phyloP scores from a whole-genome alignment of 1,140 invertebrate species.

The Pantala flavescens region DNA sequence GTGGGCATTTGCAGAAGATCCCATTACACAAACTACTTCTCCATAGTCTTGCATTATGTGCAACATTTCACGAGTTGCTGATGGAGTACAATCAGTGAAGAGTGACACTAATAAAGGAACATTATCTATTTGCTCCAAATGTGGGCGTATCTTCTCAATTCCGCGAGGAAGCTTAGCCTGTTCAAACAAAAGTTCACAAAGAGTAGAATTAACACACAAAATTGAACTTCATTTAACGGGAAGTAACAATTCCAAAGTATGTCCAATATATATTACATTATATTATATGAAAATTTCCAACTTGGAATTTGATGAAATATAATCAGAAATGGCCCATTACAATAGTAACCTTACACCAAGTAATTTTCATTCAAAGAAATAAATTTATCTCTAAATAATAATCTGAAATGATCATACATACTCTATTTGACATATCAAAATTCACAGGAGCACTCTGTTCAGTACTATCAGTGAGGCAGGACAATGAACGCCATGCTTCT shows the following conservation, averaged over 20 bases:
- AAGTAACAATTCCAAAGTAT: neutral
- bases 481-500: constrained; percentile 63
- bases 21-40: constrained; percentile 84
- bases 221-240: neutral
- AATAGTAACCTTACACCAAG: too few species aligned
- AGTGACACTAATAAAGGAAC: constrained; percentile 91
- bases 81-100: constrained; percentile 90
- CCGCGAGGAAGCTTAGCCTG: constrained; percentile 88
- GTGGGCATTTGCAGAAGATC: constrained; percentile 74
- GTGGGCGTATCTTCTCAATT: constrained; percentile 92
- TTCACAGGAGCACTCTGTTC: constrained; percentile 80
- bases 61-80: constrained; percentile 81
- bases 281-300: too few species aligned
- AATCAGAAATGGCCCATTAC: too few species aligned
- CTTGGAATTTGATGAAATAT: too few species aligned
- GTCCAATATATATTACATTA: too few species aligned
- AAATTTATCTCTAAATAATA: too few species aligned
- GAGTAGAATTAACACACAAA: constrained; percentile 12
- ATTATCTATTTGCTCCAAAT: constrained; percentile 91
- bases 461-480: constrained; percentile 74
- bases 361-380: too few species aligned
- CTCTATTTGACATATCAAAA: constrained; percentile 85
- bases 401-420: constrained; percentile 32
- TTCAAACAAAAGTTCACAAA: constrained; percentile 25
- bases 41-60: constrained; percentile 94